Base-by-base conservation (phyloP, 1,140 invertebrate species). In the Medauroidea extradentata region DNA sequence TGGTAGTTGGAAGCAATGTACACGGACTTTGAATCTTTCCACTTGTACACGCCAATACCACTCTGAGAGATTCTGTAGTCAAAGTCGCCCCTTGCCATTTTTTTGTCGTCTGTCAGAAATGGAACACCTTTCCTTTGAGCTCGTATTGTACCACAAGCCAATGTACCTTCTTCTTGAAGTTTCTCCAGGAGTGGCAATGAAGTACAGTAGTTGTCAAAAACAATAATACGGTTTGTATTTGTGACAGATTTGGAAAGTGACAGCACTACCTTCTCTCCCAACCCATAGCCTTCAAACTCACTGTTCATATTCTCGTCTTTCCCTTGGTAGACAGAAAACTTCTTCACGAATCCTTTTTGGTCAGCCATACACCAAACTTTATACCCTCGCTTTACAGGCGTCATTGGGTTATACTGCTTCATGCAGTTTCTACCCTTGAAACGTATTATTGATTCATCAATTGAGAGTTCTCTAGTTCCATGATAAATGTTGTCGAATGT, bases 151-250 rank as follows among this genome's bases (percentile, higher is more conserved):
- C 71, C 73, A 64, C 68, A 74, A 27, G 70, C 65, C 60, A 65
- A 67, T 52, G 74, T 72, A 21, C 62, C 46, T 43, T 71, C 67
- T 51, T 62, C 50, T 63, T 70, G 65, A 49, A 76, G 64, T 42
- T 68, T 60, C 38, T 71, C 43, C 58, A 76, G 49, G 7, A 77
- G 57, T 43, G 60, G 55, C 56, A 74, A 59, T 56, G 64, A 66
- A 53, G 63, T 69, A 65, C 77, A 77, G 71, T 64, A 76, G 67
- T 76, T 77, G 57, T 77, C 73, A 63, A 75, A 74, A 63, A 65
- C 69, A 24, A 77, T 60, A 34, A 65, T 57, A 42, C 69, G 58
- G 55, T 64, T 56, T 11, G 54, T 57, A 13, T 57, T 61, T 34
- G 4, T 34, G 5, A 34, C 29, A 34, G 29, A 7, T 50, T 65